These are phyloP conservation scores for Cryptocephalus primarius DNA, from an alignment of 2,888 invertebrate species.

Conservation along the genomic window DNA sequence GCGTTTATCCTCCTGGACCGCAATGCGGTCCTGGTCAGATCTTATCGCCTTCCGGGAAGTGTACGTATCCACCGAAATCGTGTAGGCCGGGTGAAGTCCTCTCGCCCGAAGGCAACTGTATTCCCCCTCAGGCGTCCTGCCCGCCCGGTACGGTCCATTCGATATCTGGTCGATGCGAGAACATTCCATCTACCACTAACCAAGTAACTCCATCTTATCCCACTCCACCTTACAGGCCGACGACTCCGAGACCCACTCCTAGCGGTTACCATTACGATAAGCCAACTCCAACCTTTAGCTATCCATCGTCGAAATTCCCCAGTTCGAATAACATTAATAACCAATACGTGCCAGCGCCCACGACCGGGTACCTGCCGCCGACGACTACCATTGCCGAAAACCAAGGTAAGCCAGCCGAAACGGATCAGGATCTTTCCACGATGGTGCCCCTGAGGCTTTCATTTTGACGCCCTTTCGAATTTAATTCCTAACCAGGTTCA, in stretches of 20 bases:
- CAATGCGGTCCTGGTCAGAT: slow-evolving; percentile 13
- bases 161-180: slow-evolving; percentile 9
- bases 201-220: slow-evolving; percentile 19
- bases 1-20: slow-evolving; percentile 5
- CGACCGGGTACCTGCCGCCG: slow-evolving; percentile 4
- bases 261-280: slow-evolving; percentile 20
- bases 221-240: slow-evolving; percentile 14
- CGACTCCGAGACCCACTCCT: slow-evolving; percentile 2
- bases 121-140: slow-evolving; percentile 1
- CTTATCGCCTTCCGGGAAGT: slow-evolving; percentile 9
- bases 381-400: slow-evolving; percentile 1
- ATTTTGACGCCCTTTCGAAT: too few relatives aligned
- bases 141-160: slow-evolving; percentile 9
- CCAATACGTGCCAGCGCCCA: slow-evolving; percentile 16
- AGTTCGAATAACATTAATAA: slow-evolving; percentile 13
- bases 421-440: background rate
- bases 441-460: too few relatives aligned
- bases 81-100: slow-evolving; percentile 9
- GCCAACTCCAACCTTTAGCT: slow-evolving; percentile 16
- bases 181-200: slow-evolving; percentile 10
- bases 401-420: slow-evolving; percentile 6
- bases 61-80: slow-evolving; percentile 2
- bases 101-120: slow-evolving; percentile 4
- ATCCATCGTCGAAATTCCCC: slow-evolving; percentile 5
- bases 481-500: background rate